Evolutionary conservation across 2,113 vertebrate species (phyloP), one percentile per base, ranked within the genome.

Genomic region (Ameiurus melas): DNA sequence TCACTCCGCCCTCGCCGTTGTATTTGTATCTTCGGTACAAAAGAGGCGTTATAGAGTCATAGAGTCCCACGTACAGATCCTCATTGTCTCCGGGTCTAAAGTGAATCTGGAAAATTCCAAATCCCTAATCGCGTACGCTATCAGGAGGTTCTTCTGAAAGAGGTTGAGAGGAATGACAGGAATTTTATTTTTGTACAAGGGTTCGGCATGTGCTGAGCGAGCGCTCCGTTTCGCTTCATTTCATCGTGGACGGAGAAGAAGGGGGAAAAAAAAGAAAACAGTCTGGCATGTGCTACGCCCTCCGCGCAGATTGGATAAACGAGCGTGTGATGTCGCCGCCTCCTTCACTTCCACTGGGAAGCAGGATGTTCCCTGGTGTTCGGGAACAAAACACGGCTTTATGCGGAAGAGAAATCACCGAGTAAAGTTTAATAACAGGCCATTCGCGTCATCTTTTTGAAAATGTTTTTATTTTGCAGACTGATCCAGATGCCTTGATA

Each of bases 171-270:
- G 93, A 93, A 86, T 57, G 88, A 84, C 79, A 86, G 93, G 94
- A 95, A 95, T 95, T 94, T 94, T 92, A 94, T 94, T 95, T 88
- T 92, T 90, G 36, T 89, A 81, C 10, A 62, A 87, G 91, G 73
- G 91, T 14, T 83, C 83, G 92, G 92, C 87, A 94, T 95, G 91
- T 93, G 94, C 94, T 92, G 30, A 81, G 55, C 1, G 94, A 95
- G 89, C 85, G 73, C 39, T 89, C 85, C 86, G 14, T 57, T 92
- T 88, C 64, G 47, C 27, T 78, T 84, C 16, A 79, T 90, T 78
- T 84, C 16, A 81, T 89, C 90, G 90, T 88, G 90, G 90, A 92
- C 85, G 91, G 8, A 47, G 25, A 9, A 47, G 93, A 87, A n/a
- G n/a, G n/a, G n/a, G n/a, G n/a, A n/a, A n/a, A n/a, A 87, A 89